These are phyloP conservation scores for Bucco capensis DNA, from an alignment of 2,113 vertebrate species.

Conservation along the genomic window DNA sequence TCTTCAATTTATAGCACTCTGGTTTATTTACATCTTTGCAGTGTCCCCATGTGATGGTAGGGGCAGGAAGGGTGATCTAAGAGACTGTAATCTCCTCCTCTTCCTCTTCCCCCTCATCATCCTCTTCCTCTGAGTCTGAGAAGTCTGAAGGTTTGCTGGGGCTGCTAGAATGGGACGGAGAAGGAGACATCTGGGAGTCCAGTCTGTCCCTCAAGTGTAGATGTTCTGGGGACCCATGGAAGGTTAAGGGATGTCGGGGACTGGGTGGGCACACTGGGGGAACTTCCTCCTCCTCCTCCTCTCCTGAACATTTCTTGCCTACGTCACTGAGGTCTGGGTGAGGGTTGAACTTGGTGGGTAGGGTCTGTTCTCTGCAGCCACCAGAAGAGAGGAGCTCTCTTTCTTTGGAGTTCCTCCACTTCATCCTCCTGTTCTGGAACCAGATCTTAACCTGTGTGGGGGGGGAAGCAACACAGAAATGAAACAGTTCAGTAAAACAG, in stretches of 20 bases:
- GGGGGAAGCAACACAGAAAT: background rate
- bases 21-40: slow-evolving; percentile 56
- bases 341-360: slow-evolving; percentile 96
- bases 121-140: slow-evolving; percentile 85
- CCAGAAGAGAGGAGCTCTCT: slow-evolving; percentile 94
- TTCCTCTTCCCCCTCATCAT: slow-evolving; percentile 81
- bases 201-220: slow-evolving; percentile 64
- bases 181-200: slow-evolving; percentile 73
- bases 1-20: slow-evolving; percentile 69
- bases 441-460: slow-evolving; percentile 91
- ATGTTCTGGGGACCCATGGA: slow-evolving; percentile 65
- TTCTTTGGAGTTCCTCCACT: slow-evolving; percentile 98
- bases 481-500: accelerated
- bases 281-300: slow-evolving; percentile 70
- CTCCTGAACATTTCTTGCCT: slow-evolving; percentile 78
- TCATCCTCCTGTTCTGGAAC: slow-evolving; percentile 99
- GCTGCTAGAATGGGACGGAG: slow-evolving; percentile 80
- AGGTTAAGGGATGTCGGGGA: slow-evolving; percentile 56
- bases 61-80: slow-evolving; percentile 58
- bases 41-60: background rate
- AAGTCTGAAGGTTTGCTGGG: slow-evolving; percentile 88
- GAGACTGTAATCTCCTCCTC: slow-evolving; percentile 92
- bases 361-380: slow-evolving; percentile 93
- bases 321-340: slow-evolving; percentile 97
- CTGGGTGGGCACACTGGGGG: slow-evolving; percentile 33